phyloP scores from a whole-genome alignment of 2,113 vertebrate species.

The Halichoerus grypus region DNA sequence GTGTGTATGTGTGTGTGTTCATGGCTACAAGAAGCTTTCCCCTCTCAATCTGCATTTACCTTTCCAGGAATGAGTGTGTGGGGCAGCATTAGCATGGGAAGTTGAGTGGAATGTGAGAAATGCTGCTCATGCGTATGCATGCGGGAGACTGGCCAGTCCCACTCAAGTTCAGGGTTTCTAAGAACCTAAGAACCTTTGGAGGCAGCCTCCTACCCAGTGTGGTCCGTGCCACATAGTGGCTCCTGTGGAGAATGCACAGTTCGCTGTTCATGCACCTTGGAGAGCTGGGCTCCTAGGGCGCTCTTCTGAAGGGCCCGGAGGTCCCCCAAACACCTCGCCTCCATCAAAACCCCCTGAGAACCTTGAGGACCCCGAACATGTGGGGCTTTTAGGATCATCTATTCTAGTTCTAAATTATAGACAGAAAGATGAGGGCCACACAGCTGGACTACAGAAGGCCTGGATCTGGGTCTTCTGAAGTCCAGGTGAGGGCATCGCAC shows the following conservation, averaged over 20 bases:
- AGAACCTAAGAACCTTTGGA: slow-evolving; percentile 59
- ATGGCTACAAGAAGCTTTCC: background rate
- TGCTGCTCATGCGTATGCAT: slow-evolving; percentile 61
- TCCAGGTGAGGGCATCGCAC: background rate
- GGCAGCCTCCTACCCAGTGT: slow-evolving; percentile 61
- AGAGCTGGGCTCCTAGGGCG: background rate
- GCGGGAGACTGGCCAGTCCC: slow-evolving; percentile 4
- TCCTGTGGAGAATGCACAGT: slow-evolving; percentile 17
- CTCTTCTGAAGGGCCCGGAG: background rate
- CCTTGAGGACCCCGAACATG: background rate
- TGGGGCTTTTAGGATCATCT: background rate
- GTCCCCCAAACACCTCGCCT: background rate
- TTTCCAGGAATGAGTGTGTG: slow-evolving; percentile 70
- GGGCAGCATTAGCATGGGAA: background rate
- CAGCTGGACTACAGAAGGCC: background rate
- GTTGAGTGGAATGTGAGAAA: slow-evolving; percentile 71
- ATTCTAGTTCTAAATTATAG: background rate
- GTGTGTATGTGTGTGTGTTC: background rate
- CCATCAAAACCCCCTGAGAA: background rate
- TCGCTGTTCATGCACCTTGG: background rate
- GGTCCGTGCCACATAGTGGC: background rate
- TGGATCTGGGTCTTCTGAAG: background rate
- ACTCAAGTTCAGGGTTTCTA: slow-evolving; percentile 61
- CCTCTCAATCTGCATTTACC: slow-evolving; percentile 21
- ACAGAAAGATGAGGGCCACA: background rate